Conservation (phyloP, 2,888 invertebrate species). For the Luperina nickerlii region DNA sequence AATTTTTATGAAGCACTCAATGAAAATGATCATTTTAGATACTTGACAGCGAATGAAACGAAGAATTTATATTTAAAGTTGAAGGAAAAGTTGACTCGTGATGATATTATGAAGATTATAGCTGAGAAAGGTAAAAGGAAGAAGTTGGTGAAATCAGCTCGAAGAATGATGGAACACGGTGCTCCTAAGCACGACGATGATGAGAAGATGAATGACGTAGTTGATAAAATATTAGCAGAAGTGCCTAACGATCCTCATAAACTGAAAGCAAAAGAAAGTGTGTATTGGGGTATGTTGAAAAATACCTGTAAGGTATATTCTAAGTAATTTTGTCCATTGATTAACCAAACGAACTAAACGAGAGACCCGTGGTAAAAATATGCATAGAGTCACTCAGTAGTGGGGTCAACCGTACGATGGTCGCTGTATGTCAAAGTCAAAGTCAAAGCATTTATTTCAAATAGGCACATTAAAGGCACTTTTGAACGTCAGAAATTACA, state of each 20-base stretch:
- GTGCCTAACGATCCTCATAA: slow-evolving; percentile 78
- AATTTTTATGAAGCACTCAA: slow-evolving; percentile 80
- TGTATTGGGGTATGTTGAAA: slow-evolving; percentile 81
- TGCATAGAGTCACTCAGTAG: not conserved
- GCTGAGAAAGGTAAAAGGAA: slow-evolving; percentile 67
- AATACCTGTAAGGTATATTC: not conserved
- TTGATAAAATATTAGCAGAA: slow-evolving; percentile 81
- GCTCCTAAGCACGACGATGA: slow-evolving; percentile 60
- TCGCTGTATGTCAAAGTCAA: too few relatives aligned
- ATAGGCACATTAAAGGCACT: too few relatives aligned
- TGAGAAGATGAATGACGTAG: slow-evolving; percentile 73
- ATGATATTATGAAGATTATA: slow-evolving; percentile 80
- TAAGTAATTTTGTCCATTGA: not conserved
- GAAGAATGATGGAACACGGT: slow-evolving; percentile 73
- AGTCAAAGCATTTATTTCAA: too few relatives aligned
- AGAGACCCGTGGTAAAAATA: not conserved
- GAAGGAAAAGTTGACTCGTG: slow-evolving; percentile 84
- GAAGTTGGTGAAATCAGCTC: slow-evolving; percentile 73
- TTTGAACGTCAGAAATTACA: too few relatives aligned
- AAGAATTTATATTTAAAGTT: slow-evolving; percentile 81
- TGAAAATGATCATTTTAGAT: slow-evolving; percentile 77
- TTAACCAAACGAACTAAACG: not conserved
- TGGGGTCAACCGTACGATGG: not conserved
- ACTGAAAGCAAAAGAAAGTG: slow-evolving; percentile 72
- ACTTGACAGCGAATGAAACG: slow-evolving; percentile 70